Evolutionary conservation across 1,140 invertebrate genomes (phyloP).

Genomic region (Papilio glaucus): DNA sequence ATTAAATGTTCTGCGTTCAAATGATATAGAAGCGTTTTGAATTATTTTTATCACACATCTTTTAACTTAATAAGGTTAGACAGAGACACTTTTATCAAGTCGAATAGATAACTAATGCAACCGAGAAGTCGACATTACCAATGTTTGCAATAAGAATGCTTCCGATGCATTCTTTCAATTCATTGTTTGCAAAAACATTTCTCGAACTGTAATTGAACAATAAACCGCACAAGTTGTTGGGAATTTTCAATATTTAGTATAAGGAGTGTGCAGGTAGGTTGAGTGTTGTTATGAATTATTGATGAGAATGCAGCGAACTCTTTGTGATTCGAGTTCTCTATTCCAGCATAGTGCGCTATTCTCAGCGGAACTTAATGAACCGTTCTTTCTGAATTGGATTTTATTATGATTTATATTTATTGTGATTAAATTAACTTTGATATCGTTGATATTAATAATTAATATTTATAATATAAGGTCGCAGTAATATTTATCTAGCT

Average conservation of each 20-base stretch:
- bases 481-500: too few species aligned
- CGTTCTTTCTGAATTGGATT: conserved; percentile 1
- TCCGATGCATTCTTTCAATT: neutral
- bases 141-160: neutral
- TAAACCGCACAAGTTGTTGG: neutral
- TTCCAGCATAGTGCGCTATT: conserved; percentile 6
- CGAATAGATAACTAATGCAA: too few species aligned
- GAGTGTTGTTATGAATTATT: conserved; percentile 31
- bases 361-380: conserved; percentile 9
- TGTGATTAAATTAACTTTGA: neutral
- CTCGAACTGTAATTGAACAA: neutral
- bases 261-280: conserved; percentile 3
- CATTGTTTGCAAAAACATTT: neutral
- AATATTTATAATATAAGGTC: too few species aligned
- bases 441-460: too few species aligned
- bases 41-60: neutral
- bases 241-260: conserved; percentile 12
- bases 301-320: conserved; percentile 18
- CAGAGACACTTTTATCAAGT: too few species aligned
- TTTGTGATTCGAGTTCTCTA: conserved; percentile 7
- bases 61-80: neutral
- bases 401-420: neutral
- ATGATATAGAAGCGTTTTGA: neutral
- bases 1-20: neutral
- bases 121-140: neutral